A percentile compares a stretch with the other conserved stretches of the same genome.
phyloP scores from a whole-genome alignment of 2,113 vertebrate species.

The Phycodurus eques region DNA sequence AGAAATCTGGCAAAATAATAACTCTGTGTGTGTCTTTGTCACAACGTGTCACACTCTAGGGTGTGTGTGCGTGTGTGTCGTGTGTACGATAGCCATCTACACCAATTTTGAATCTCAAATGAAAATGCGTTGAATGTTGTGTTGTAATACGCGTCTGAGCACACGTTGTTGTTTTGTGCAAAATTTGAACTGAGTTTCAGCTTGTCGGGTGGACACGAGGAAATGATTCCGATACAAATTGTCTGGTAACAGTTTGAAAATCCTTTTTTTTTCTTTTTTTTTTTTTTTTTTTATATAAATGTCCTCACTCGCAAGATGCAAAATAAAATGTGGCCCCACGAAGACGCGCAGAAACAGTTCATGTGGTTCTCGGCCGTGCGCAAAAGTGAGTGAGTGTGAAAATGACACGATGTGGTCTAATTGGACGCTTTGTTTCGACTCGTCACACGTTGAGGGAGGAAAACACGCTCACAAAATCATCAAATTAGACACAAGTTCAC shows the following conservation, averaged over 20 bases:
- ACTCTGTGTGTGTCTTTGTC: not conserved
- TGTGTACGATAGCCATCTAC: too few relatives aligned
- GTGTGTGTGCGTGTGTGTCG: not conserved
- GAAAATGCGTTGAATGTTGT: not conserved
- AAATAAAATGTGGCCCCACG: too few relatives aligned
- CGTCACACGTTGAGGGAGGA: constrained; percentile 19
- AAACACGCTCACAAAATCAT: constrained; percentile 2
- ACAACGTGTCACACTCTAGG: too few relatives aligned
- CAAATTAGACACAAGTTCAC: too few relatives aligned
- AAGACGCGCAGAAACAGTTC: not conserved
- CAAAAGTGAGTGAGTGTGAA: constrained; percentile 10
- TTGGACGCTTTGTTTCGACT: constrained; percentile 28
- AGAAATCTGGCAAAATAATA: constrained; percentile 39
- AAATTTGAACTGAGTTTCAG: too few relatives aligned
- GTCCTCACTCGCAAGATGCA: too few relatives aligned
- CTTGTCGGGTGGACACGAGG: not conserved
- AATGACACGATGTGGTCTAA: constrained; percentile 28
- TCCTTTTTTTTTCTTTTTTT: too few relatives aligned
- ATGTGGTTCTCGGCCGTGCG: not conserved
- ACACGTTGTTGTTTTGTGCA: too few relatives aligned
- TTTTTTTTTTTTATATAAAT: too few relatives aligned
- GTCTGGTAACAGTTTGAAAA: too few relatives aligned
- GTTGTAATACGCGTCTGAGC: too few relatives aligned
- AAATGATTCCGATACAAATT: not conserved
- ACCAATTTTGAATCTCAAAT: not conserved